Conservation (phyloP, 2,797 vertebrate genomes). For the Serranus cabrilla region DNA sequence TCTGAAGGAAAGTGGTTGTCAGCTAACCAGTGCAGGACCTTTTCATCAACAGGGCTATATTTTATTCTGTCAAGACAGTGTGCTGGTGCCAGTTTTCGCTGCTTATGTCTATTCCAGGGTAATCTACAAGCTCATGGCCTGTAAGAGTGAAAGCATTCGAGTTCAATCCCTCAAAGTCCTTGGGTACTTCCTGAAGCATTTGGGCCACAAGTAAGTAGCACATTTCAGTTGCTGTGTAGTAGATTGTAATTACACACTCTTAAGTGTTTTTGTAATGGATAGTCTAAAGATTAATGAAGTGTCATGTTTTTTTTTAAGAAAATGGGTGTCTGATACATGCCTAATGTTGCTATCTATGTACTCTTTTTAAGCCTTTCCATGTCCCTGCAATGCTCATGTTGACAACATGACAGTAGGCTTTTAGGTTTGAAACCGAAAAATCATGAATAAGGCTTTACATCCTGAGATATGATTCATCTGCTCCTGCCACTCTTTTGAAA, state of each 20-base stretch:
- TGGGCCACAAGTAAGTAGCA: constrained; percentile 96
- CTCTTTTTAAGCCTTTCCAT: neutral
- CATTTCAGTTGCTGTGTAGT: constrained; percentile 9
- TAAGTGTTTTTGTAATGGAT: constrained; percentile 12
- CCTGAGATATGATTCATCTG: constrained; percentile 32
- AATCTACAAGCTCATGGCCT: constrained; percentile 96
- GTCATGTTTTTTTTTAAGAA: neutral
- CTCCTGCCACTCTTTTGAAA: constrained; percentile 8
- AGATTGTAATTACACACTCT: constrained; percentile 8
- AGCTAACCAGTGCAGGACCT: constrained; percentile 56
- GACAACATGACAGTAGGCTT: neutral
- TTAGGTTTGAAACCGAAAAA: neutral
- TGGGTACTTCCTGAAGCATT: constrained; percentile 97
- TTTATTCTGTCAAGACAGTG: constrained; percentile 54
- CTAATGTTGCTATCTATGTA: constrained; percentile 9
- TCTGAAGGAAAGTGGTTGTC: constrained; percentile 63
- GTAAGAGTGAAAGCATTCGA: constrained; percentile 97
- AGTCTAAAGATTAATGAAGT: constrained; percentile 10
- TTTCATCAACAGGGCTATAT: constrained; percentile 54
- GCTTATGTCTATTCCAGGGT: constrained; percentile 87
- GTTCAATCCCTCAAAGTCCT: constrained; percentile 98
- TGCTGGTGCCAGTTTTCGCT: constrained; percentile 50
- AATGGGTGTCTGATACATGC: neutral
- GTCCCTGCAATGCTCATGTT: neutral
- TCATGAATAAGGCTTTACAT: constrained; percentile 27